These are phyloP conservation scores for Catonia carolina DNA, from an alignment of 2,888 invertebrate species.

Conservation along the genomic window DNA sequence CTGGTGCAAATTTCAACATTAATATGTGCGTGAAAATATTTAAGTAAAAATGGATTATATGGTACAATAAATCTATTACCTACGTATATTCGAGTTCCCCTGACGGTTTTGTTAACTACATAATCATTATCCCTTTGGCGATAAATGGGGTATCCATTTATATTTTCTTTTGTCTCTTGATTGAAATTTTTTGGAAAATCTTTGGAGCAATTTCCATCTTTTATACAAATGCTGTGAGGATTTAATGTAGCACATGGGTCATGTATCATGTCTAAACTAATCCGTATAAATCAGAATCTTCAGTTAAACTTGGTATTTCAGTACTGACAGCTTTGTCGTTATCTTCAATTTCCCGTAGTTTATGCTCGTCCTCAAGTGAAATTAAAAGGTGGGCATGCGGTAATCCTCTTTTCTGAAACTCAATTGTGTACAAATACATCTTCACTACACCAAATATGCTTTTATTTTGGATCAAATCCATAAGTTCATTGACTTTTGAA, in stretches of 20 bases:
- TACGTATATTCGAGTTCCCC: not conserved
- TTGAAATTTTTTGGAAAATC: not conserved
- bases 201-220: not conserved
- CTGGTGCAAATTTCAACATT: conserved; percentile 9
- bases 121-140: conserved; percentile 6
- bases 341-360: not conserved
- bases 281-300: no score
- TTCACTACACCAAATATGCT: conserved; percentile 7
- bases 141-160: conserved; percentile 9
- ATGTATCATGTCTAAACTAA: no score
- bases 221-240: not conserved
- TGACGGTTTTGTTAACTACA: not conserved
- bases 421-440: not conserved
- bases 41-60: no score
- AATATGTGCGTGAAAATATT: no score
- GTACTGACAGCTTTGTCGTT: not conserved
- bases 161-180: conserved; percentile 6
- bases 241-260: not conserved
- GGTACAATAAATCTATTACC: conserved; percentile 6
- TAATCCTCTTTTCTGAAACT: no score
- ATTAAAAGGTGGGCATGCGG: no score
- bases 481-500: conserved; percentile 10
- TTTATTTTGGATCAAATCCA: conserved; percentile 2
- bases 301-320: not conserved
- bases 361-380: not conserved